Base-by-base conservation (phyloP, 2,113 vertebrate species). In the Desmodus rotundus region DNA sequence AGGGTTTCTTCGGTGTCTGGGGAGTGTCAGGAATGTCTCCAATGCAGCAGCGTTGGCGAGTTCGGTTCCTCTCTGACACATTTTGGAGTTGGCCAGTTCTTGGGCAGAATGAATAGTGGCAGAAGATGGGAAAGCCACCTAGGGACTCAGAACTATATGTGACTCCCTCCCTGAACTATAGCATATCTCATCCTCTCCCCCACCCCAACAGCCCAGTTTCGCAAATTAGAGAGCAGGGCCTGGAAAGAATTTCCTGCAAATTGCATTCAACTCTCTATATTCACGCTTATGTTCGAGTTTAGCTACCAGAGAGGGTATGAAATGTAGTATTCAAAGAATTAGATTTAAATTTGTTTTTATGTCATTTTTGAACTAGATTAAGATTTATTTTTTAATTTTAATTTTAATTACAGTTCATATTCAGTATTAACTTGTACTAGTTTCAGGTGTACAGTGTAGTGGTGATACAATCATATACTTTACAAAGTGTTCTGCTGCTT, bases 21-120 rank as follows among this genome's bases (percentile, higher is more conserved):
- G 58, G 92, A 93, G 90, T 86, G 77, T 80, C n/a, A 45, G 72
- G 81, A 96, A 92, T 80, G 72, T 91, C 91, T 74, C 91, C 86
- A 94, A 83, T 93, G 91, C 2, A 7, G 72, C 56, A 85, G 33
- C 41, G 2, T 9, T 50, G 94, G 88, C 77, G 54, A 91, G 24
- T 26, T 68, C 52, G 63, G 85, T 76, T 90, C 86, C 85, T 94
- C 65, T 93, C 67, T 41, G 85, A 92, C 90, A 81, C 65, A 54
- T 91, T 93, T 92, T 82, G 70, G 85, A 94, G 85, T 68, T 72
- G 58, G 36, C 52, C 15, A 12, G n/a, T 89, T 92, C 52, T 36
- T 72, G 61, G 87, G 68, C 74, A 93, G 74, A 72, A 67, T 43
- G 52, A 93, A 43, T 41, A 93, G 84, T n/a, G 56, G 76, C 67